Base-by-base conservation (phyloP, 2,797 vertebrate species). In the Pachyuromys duprasi region DNA sequence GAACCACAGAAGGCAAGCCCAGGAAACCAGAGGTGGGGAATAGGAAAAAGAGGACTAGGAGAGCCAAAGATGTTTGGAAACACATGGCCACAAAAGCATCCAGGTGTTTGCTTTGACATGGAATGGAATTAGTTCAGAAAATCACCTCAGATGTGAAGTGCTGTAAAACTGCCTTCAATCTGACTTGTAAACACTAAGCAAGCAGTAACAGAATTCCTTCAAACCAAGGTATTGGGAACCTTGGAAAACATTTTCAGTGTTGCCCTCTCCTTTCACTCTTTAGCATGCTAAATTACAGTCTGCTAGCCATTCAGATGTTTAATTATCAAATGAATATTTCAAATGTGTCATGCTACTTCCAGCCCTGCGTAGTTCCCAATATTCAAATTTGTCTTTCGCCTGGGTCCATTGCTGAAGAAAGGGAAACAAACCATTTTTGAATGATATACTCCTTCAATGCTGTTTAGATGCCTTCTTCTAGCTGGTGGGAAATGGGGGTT, bases 341-440 rank as follows among this genome's bases (percentile, higher is more conserved):
- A 95, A 93, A 95, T 86, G n/a, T 95, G 65, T 31, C 91, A 62
- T 81, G 49, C 78, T 97, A 88, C 91, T 96, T 98, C 96, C 79
- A 81, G 89, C 63, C 63, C 55, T 86, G 28, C 42, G 39, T 97
- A 86, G 78, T 97, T 96, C 82, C 87, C 96, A 90, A 86, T 91
- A 94, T 97, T 97, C 89, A 93, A 87, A 96, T 93, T 89, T 96
- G 87, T 95, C 95, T 96, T 95, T 97, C 96, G 53, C 81, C 45
- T 93, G 92, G 86, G 81, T 97, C 62, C 70, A 18, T 95, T 75
- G 90, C 90, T 96, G 60, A 95, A 93, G 76, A 86, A 95, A 11
- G 81, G n/a, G 89, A 62, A 95, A 63, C 55, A 83, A 20, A 95
- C 82, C 89, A 90, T 92, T 90, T 95, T 93, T 95, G 28, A 69